These are phyloP conservation scores for Vulpes vulpes DNA, from an alignment of 2,113 vertebrate genomes.

Conservation along the genomic window DNA sequence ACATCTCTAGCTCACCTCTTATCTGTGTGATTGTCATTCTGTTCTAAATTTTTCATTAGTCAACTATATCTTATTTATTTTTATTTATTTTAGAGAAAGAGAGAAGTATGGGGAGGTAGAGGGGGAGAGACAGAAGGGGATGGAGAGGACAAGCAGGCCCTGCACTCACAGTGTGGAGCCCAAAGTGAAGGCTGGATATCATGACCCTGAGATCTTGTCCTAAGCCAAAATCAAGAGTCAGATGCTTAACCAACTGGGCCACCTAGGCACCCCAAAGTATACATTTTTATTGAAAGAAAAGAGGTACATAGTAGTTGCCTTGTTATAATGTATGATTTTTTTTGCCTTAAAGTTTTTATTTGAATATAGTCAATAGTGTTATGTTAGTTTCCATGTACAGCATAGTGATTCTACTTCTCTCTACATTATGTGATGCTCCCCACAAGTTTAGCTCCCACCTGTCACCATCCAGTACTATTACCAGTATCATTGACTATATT, in stretches of 20 bases:
- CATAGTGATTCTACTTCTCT: neutral
- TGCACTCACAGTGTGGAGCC: neutral
- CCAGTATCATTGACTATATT: neutral
- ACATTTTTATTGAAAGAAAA: neutral
- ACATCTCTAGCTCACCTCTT: neutral
- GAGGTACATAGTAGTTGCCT: neutral
- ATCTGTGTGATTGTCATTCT: neutral
- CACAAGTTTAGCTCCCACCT: neutral
- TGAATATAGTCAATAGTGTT: neutral
- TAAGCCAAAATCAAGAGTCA: neutral
- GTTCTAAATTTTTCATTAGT: neutral
- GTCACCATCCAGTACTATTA: neutral
- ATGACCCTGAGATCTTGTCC: neutral
- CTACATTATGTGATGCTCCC: neutral
- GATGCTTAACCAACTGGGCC: neutral
- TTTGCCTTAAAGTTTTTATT: neutral
- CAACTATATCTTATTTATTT: neutral
- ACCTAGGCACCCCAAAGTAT: neutral
- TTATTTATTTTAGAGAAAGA: neutral
- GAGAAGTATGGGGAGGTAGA: neutral
- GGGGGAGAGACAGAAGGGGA: neutral
- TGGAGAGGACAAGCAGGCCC: neutral
- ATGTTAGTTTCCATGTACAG: neutral
- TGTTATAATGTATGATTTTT: neutral
- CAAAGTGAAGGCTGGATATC: neutral